Percentiles rank a stretch among this genome's conserved stretches.
Evolutionary conservation across 2,113 vertebrate species (phyloP).

Genomic region (Morone saxatilis): DNA sequence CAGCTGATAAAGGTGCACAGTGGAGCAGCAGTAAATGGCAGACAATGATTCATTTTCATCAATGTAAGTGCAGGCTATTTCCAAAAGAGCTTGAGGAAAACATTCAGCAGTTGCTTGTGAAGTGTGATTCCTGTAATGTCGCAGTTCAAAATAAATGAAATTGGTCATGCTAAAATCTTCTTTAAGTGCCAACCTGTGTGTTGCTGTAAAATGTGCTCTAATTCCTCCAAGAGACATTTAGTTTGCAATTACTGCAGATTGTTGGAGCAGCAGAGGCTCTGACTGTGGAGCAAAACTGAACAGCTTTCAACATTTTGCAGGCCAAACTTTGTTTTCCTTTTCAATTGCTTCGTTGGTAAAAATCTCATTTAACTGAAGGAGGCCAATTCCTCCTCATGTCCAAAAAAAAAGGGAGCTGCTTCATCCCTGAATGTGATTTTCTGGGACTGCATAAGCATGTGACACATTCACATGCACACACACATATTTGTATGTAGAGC

Average conservation of each 20-base stretch:
- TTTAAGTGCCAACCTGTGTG: slow-evolving; percentile 46
- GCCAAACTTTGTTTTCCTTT: background rate
- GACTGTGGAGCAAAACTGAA: slow-evolving; percentile 8
- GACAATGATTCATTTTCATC: slow-evolving; percentile 58
- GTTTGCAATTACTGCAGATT: slow-evolving; percentile 47
- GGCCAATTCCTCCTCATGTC: background rate
- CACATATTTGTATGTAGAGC: background rate
- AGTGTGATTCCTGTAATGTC: slow-evolving; percentile 42
- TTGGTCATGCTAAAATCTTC: slow-evolving; percentile 48
- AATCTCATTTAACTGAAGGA: background rate
- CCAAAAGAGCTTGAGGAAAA: slow-evolving; percentile 45
- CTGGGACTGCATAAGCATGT: background rate
- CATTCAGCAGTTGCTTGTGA: slow-evolving; percentile 23
- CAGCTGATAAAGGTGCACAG: slow-evolving; percentile 48
- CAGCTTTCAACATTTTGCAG: slow-evolving; percentile 2
- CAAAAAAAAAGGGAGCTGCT: background rate
- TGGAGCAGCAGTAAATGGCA: slow-evolving; percentile 54
- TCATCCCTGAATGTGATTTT: background rate
- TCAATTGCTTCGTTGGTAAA: background rate
- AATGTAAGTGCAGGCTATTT: slow-evolving; percentile 11
- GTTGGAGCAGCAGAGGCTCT: slow-evolving; percentile 20
- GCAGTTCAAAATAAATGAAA: slow-evolving; percentile 49
- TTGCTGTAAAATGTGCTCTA: slow-evolving; percentile 34
- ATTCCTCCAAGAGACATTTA: slow-evolving; percentile 37
- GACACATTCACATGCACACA: background rate